These are phyloP conservation scores for Drosophila athabasca DNA, from an alignment of 1,140 invertebrate genomes.

Conservation along the genomic window DNA sequence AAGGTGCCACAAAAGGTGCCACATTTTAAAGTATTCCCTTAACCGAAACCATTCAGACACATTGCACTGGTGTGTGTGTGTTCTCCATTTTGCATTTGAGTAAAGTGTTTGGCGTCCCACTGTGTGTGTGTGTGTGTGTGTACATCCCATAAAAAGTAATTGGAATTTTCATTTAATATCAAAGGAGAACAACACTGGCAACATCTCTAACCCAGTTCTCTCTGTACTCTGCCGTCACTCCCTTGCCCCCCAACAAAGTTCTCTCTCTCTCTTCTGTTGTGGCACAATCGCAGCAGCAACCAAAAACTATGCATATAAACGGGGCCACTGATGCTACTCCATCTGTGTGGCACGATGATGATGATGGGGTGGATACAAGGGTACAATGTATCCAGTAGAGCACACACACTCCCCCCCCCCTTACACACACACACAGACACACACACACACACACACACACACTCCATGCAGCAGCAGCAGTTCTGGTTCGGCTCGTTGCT, in stretches of 20 bases:
- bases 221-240: conserved; percentile 18
- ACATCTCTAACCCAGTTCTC: conserved; percentile 59
- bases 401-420: conserved; percentile 68
- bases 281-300: conserved; percentile 35
- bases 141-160: conserved; percentile 78
- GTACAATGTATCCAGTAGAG: conserved; percentile 73
- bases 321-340: conserved; percentile 59
- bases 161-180: conserved; percentile 81
- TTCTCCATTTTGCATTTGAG: too few species aligned
- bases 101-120: too few species aligned
- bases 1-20: background rate
- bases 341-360: too few species aligned
- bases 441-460: background rate
- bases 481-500: conserved; percentile 60
- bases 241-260: too few species aligned
- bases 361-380: conserved; percentile 27
- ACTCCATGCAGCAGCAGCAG: conserved; percentile 3
- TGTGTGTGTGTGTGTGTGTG: too few species aligned
- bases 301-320: conserved; percentile 70
- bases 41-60: too few species aligned
- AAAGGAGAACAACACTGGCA: conserved; percentile 32
- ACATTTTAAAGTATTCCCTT: background rate
- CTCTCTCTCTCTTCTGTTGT: too few species aligned
- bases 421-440: background rate
- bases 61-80: too few species aligned